Evolutionary conservation across 2,888 invertebrate species (phyloP).

Genomic region (Drosophila mettleri): DNA sequence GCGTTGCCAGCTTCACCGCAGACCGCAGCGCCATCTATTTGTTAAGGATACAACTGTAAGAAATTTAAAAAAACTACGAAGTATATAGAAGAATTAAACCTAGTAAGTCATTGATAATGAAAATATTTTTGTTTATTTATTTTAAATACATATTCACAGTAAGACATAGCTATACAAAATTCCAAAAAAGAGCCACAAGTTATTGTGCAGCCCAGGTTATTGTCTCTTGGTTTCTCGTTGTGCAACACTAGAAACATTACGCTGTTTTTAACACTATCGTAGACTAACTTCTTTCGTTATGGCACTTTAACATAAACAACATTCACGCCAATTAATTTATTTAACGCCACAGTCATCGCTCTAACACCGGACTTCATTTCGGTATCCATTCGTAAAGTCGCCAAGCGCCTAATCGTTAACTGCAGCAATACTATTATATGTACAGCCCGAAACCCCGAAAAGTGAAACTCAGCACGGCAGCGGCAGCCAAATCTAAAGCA

Average conservation of each 20-base stretch:
- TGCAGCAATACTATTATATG: slow-evolving; percentile 7
- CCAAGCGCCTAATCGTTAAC: slow-evolving; percentile 2
- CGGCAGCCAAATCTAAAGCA: slow-evolving; percentile 27
- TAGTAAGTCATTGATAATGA: slow-evolving; percentile 40
- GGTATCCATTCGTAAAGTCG: slow-evolving; percentile 7
- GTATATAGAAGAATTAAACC: slow-evolving; percentile 18
- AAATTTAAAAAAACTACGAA: slow-evolving; percentile 1
- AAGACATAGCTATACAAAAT: slow-evolving; percentile 54
- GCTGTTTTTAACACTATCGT: slow-evolving; percentile 34
- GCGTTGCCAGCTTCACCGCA: slow-evolving; percentile 16
- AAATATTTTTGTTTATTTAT: slow-evolving; percentile 44
- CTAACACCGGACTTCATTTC: slow-evolving; percentile 26
- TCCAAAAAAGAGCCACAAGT: slow-evolving; percentile 41
- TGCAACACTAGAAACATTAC: slow-evolving; percentile 29
- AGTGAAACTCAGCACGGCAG: slow-evolving; percentile 36
- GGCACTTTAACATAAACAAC: slow-evolving; percentile 56
- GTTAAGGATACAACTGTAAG: not conserved
- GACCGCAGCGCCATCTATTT: slow-evolving; percentile 33
- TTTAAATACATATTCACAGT: slow-evolving; percentile 40
- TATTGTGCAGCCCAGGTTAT: slow-evolving; percentile 34
- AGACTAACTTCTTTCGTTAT: slow-evolving; percentile 49
- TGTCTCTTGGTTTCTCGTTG: slow-evolving; percentile 27
- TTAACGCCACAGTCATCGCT: slow-evolving; percentile 41
- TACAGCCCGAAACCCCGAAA: slow-evolving; percentile 10
- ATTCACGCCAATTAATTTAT: slow-evolving; percentile 39